Evolutionary conservation across 2,113 vertebrate genomes (phyloP).

Genomic region (Silurus asotus): DNA sequence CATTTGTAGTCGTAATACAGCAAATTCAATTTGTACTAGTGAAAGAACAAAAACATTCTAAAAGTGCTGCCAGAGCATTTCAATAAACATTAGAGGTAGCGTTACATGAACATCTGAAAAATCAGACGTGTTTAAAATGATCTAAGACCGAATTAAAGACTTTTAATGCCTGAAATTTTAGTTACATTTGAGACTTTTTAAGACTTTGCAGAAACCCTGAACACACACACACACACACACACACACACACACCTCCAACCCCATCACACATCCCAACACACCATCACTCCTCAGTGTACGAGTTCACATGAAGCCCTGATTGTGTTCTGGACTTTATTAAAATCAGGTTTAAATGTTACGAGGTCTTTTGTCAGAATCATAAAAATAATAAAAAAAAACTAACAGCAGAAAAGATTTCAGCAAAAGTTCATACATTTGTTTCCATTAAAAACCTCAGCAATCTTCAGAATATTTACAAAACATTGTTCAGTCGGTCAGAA

Average conservation of each 20-base stretch:
- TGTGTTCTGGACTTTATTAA: slow-evolving; percentile 4
- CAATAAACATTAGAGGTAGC: no score
- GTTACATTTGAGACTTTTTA: no score
- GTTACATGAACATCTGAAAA: no score
- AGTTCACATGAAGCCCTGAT: background rate
- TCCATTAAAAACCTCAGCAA: slow-evolving; percentile 62
- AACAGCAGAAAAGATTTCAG: slow-evolving; percentile 64
- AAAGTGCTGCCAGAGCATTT: no score
- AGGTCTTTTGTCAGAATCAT: slow-evolving; percentile 49
- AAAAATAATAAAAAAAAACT: slow-evolving; percentile 56
- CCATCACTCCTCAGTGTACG: background rate
- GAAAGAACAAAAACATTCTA: no score
- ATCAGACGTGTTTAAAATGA: no score
- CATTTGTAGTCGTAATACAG: no score
- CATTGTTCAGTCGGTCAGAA: slow-evolving; percentile 28
- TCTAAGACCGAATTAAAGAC: no score
- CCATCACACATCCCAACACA: background rate
- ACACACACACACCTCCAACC: background rate
- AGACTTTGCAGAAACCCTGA: no score
- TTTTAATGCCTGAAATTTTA: no score
- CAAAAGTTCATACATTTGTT: slow-evolving; percentile 62
- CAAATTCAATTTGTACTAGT: no score
- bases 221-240: background rate
- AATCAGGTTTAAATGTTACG: slow-evolving; percentile 1
- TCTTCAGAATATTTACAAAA: slow-evolving; percentile 66